Percentiles rank a stretch among this genome's conserved stretches.
These are phyloP conservation scores for Gastrophysa polygoni DNA, from an alignment of 2,888 invertebrate genomes.

Conservation along the genomic window DNA sequence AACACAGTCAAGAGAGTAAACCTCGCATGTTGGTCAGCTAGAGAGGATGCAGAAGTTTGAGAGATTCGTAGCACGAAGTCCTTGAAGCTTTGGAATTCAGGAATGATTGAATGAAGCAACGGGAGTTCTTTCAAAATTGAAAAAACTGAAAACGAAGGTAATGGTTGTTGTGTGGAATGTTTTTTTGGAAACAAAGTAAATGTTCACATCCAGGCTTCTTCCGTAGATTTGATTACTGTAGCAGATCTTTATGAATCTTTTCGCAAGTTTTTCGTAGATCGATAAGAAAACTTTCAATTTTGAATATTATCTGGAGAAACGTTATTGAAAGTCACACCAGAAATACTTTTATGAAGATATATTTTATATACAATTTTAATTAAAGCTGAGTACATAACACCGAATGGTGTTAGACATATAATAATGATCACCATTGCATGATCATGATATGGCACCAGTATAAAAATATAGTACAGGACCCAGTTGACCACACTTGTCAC, in stretches of 20 bases:
- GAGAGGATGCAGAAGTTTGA: conserved; percentile 23
- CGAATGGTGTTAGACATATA: too few species aligned
- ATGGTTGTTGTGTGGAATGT: conserved; percentile 11
- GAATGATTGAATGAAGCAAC: conserved; percentile 5
- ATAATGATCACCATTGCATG: too few species aligned
- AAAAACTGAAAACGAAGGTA: background rate
- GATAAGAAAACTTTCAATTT: too few species aligned
- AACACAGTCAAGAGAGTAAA: conserved; percentile 11
- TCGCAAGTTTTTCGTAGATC: too few species aligned
- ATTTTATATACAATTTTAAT: too few species aligned
- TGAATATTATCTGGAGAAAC: too few species aligned
- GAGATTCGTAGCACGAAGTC: conserved; percentile 24
- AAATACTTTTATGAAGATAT: too few species aligned
- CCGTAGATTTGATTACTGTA: background rate
- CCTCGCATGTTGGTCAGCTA: conserved; percentile 24
- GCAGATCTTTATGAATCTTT: conserved; percentile 14
- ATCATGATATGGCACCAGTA: too few species aligned
- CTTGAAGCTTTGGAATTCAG: conserved; percentile 23
- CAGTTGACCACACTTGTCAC: too few species aligned
- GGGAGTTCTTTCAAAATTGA: background rate
- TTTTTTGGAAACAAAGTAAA: conserved; percentile 8
- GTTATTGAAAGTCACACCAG: too few species aligned
- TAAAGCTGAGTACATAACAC: too few species aligned
- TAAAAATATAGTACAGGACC: too few species aligned
- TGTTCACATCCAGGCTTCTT: conserved; percentile 1